Evolutionary conservation across 2,797 vertebrate genomes (phyloP).

Genomic region (Microtus obscurus): DNA sequence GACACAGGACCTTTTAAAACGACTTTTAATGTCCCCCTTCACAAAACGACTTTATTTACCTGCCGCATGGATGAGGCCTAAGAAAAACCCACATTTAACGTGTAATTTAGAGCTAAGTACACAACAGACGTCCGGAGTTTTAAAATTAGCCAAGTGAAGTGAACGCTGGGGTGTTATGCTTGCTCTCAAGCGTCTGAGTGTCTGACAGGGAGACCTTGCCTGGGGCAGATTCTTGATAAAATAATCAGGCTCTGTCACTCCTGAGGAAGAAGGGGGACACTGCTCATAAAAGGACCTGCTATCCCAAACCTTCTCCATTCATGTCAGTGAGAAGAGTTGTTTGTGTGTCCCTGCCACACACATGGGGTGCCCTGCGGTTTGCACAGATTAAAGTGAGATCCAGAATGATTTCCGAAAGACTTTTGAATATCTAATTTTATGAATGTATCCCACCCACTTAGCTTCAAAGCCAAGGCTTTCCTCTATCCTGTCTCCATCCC

Average conservation of each 20-base stretch:
- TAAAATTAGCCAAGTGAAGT: slow-evolving; percentile 85
- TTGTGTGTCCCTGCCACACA: rapidly evolving
- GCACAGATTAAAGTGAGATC: slow-evolving; percentile 11
- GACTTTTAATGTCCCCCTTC: not conserved
- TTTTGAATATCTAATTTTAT: not conserved
- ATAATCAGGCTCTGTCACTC: slow-evolving; percentile 59
- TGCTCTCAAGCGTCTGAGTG: slow-evolving; percentile 65
- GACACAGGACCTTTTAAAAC: not conserved
- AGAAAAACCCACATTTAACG: slow-evolving; percentile 79
- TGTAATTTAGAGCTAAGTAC: slow-evolving; percentile 87
- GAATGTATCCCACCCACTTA: not conserved
- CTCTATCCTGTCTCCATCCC: too few species aligned
- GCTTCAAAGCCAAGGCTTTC: not conserved
- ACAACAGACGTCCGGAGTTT: slow-evolving; percentile 82
- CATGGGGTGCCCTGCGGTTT: not conserved
- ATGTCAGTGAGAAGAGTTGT: not conserved
- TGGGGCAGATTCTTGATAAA: not conserved
- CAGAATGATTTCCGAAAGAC: not conserved
- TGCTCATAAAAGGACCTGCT: not conserved
- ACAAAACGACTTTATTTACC: slow-evolving; percentile 83
- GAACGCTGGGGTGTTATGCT: slow-evolving; percentile 43
- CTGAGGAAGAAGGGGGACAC: not conserved
- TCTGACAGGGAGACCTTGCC: slow-evolving; percentile 51
- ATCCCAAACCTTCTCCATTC: not conserved
- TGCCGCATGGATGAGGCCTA: slow-evolving; percentile 79